Base-by-base conservation (phyloP, 2,797 vertebrate species). In the Vipera ursinii region DNA sequence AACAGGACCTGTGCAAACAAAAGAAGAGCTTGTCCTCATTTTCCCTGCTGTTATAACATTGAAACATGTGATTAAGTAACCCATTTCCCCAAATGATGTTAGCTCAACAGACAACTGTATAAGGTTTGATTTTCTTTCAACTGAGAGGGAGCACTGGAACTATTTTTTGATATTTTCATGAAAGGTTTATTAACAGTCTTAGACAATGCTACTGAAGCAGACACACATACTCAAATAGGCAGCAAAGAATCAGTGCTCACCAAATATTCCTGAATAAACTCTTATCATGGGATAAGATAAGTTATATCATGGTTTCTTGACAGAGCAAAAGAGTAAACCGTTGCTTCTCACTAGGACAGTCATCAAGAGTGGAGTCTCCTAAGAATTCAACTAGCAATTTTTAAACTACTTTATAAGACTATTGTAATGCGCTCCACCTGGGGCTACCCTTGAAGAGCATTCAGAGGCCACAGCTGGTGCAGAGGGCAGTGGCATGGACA, bases 21-120 rank as follows among this genome's bases (percentile, higher is more conserved):
- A 82, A 73, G 6, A 92, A 95, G 87, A 94, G 55, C 88, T 88
- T 48, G 24, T 88, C 91, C 93, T 94, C 89, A 90, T 91, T 92
- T 93, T 48, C 55, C 89, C 88, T 92, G 87, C 94, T 73, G 63
- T 92, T 95, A 92, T 90, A 59, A n/a, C 86, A 15, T 24, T 24
- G 61, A 26, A 55, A 44, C 24, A 51, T 91, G 38, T 61, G 56
- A 32, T 55, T 87, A 51, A 56, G n/a, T 59, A 28, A 53, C 48
- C 85, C 44, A 48, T 28, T 92, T 73, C 59, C 4, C 12, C 10
- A 91, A 60, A 20, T 24, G 32, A 32, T 63, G 51, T 91, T 17
- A 88, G 89, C 24, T 63, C 32, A 12, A 32, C 26, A 22, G 24
- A 55, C 53, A 60, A 69, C 90, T 4, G 15, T 89, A 82, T 59